A percentile compares a stretch with the other conserved stretches of the same genome.
phyloP scores from a whole-genome alignment of 92 coral and sea anemone genomes.

The Anthopleura xanthogrammica region DNA sequence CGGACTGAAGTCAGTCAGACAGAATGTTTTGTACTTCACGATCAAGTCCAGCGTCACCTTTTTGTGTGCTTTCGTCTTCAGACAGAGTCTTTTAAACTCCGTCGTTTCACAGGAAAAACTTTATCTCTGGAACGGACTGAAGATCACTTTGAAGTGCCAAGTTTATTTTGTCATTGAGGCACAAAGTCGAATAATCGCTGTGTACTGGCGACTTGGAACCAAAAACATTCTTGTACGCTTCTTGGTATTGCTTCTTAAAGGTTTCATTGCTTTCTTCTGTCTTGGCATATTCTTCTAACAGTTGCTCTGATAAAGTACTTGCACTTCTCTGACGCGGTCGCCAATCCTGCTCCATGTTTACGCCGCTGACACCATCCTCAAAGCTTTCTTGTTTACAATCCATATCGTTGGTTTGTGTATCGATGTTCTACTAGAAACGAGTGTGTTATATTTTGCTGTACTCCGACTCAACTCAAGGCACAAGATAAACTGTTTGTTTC shows the following conservation, averaged over 20 bases:
- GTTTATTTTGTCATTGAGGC: constrained; percentile 30
- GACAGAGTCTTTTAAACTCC: neutral
- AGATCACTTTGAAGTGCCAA: constrained; percentile 28
- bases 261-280: constrained; percentile 68
- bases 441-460: neutral
- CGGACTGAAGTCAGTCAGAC: too few species aligned
- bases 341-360: constrained; percentile 28
- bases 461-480: neutral
- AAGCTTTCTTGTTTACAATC: constrained; percentile 17
- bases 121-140: constrained; percentile 25
- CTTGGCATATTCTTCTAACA: constrained; percentile 77
- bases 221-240: constrained; percentile 71
- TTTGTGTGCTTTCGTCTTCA: neutral
- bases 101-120: constrained; percentile 19
- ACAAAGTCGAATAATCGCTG: constrained; percentile 31
- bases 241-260: constrained; percentile 78
- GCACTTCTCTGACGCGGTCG: constrained; percentile 65
- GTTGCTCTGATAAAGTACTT: constrained; percentile 72
- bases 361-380: constrained; percentile 31
- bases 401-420: constrained; percentile 4
- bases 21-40: neutral
- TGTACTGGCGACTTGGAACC: constrained; percentile 50
- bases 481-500: neutral
- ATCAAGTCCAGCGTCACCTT: neutral
- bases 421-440: neutral